Evolutionary conservation across 1,140 invertebrate genomes (phyloP).

Genomic region (Antheraea mylitta): DNA sequence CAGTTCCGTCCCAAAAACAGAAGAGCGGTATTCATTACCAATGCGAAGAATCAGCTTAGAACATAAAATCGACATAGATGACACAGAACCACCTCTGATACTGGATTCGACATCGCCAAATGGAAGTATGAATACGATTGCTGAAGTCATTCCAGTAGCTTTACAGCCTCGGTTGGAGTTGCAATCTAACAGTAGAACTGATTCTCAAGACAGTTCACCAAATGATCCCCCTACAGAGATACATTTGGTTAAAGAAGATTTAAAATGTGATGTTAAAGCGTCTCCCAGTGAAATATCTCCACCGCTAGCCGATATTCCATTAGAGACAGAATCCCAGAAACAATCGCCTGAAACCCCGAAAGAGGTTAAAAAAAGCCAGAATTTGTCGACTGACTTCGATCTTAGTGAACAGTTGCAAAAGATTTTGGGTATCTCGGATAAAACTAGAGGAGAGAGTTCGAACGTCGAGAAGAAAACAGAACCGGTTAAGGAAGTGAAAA

Average conservation of each 20-base stretch:
- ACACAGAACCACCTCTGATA: constrained; percentile 73
- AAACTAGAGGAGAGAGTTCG: constrained; percentile 48
- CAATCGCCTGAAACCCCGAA: constrained; percentile 67
- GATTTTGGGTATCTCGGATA: constrained; percentile 73
- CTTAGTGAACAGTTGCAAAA: constrained; percentile 76
- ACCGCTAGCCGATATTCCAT: constrained; percentile 49
- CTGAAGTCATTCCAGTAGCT: constrained; percentile 64
- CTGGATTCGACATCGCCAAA: constrained; percentile 66
- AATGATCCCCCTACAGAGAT: constrained; percentile 72
- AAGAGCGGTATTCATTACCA: constrained; percentile 51
- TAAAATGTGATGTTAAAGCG: constrained; percentile 55
- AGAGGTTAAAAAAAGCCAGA: constrained; percentile 74
- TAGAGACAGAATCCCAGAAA: constrained; percentile 62
- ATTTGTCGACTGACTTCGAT: constrained; percentile 75
- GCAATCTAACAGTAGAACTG: constrained; percentile 50
- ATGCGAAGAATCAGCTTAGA: constrained; percentile 66
- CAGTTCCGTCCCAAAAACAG: constrained; percentile 66
- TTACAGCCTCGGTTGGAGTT: constrained; percentile 60
- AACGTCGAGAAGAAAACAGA: constrained; percentile 60
- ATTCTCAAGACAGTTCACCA: constrained; percentile 67
- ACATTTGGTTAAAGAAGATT: constrained; percentile 54
- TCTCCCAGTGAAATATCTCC: constrained; percentile 72
- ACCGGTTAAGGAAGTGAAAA: constrained; percentile 60
- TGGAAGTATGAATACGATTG: constrained; percentile 68
- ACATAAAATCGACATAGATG: constrained; percentile 76